A percentile compares a stretch with the other conserved stretches of the same genome.
Conservation (phyloP, 2,797 vertebrate genomes). For the Coreius guichenoti region DNA sequence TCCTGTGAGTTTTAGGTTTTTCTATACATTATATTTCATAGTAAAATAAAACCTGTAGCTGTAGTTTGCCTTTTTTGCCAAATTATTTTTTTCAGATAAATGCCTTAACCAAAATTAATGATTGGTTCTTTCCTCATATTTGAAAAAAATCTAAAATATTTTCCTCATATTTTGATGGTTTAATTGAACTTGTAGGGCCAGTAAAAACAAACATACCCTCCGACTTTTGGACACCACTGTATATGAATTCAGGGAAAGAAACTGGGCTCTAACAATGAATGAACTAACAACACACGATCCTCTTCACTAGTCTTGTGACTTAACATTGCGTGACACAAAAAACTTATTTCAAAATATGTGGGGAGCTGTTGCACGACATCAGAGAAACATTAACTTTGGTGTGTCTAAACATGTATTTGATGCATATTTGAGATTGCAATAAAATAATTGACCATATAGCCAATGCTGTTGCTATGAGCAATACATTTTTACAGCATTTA, state of each 20-base stretch:
- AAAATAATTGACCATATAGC: not conserved
- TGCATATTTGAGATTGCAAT: not conserved
- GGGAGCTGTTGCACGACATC: slow-evolving; percentile 44
- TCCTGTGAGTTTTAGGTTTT: not conserved
- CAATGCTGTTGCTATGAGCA: not conserved
- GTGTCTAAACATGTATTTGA: not conserved
- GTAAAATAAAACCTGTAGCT: not conserved
- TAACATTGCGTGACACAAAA: slow-evolving; percentile 33
- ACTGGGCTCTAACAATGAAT: not conserved
- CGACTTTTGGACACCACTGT: not conserved
- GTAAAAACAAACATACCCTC: not conserved
- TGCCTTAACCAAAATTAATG: not conserved
- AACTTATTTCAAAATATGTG: slow-evolving; percentile 46
- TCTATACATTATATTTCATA: not conserved
- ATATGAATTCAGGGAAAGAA: not conserved
- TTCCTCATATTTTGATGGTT: not conserved
- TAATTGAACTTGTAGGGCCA: not conserved
- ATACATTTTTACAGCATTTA: not conserved
- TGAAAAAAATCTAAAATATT: not conserved
- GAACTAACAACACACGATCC: slow-evolving; percentile 17
- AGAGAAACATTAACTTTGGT: not conserved
- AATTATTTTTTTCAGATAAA: not conserved
- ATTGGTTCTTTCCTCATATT: not conserved
- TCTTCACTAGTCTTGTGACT: slow-evolving; percentile 27
- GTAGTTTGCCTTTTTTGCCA: too few relatives aligned